A percentile compares a stretch with the other conserved stretches of the same genome.
Evolutionary conservation across 1,140 invertebrate species (phyloP).

Genomic region (Heliothis subflexa): DNA sequence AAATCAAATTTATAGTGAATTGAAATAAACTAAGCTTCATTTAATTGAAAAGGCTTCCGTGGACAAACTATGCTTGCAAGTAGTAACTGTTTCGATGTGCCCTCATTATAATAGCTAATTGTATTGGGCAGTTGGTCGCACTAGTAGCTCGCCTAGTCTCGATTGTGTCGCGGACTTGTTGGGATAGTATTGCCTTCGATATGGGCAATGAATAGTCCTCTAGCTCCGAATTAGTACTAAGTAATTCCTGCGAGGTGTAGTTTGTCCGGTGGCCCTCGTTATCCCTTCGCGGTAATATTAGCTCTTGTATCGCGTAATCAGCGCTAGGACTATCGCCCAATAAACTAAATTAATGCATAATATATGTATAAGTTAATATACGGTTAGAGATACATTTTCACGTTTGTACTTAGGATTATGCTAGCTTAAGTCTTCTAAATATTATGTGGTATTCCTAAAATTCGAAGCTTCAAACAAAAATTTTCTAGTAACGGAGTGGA

Average conservation of each 20-base stretch:
- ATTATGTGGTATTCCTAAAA: conserved; percentile 54
- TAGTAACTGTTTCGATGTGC: not conserved
- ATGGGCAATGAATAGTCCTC: not conserved
- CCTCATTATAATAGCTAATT: not conserved
- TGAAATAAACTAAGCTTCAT: conserved; percentile 21
- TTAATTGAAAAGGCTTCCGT: not conserved
- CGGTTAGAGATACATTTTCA: conserved; percentile 71
- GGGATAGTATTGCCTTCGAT: not conserved
- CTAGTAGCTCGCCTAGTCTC: not conserved
- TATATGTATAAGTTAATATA: conserved; percentile 57
- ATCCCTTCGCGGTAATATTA: conserved; percentile 38
- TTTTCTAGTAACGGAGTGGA: conserved; percentile 60
- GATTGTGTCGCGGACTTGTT: not conserved
- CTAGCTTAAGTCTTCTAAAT: conserved; percentile 63
- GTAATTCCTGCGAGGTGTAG: not conserved
- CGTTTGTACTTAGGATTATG: conserved; percentile 77
- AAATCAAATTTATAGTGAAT: conserved; percentile 43
- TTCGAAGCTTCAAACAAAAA: conserved; percentile 70
- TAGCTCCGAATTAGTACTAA: not conserved
- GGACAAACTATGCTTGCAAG: conserved; percentile 10
- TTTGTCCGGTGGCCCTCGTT: conserved; percentile 30
- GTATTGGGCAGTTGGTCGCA: not conserved
- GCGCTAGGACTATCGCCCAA: conserved; percentile 54
- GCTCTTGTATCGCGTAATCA: conserved; percentile 46
- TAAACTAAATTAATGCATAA: conserved; percentile 52